Percentiles rank a stretch among this genome's conserved stretches.
phyloP scores from a whole-genome alignment of 2,113 vertebrate genomes.

The Bambusicola thoracicus region DNA sequence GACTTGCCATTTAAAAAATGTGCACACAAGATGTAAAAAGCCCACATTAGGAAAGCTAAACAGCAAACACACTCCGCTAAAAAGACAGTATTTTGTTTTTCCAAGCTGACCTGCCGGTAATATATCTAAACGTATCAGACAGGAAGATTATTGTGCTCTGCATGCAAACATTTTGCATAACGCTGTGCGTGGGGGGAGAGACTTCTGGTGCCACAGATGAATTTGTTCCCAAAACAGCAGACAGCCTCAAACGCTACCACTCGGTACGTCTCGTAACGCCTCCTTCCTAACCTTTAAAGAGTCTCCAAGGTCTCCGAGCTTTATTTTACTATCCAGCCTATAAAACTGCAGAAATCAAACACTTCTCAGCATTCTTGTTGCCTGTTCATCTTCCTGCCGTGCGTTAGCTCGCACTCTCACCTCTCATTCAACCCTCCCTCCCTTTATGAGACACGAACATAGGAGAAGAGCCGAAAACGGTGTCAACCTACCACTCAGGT shows the following conservation, averaged over 20 bases:
- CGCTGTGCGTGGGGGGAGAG: neutral
- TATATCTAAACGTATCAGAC: constrained; percentile 32
- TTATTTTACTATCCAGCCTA: constrained; percentile 36
- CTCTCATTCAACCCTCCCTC: constrained; percentile 58
- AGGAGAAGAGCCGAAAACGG: neutral
- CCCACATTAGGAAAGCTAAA: constrained; percentile 63
- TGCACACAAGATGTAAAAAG: constrained; percentile 47
- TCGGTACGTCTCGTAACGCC: constrained; percentile 26
- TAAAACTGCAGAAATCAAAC: constrained; percentile 29
- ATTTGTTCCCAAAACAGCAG: constrained; percentile 42
- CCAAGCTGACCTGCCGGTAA: constrained; percentile 35
- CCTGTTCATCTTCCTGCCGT: constrained; percentile 50
- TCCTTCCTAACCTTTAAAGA: constrained; percentile 21
- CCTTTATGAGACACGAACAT: constrained; percentile 16
- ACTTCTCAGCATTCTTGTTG: neutral
- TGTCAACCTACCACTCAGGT: constrained; percentile 93
- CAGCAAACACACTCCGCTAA: constrained; percentile 52
- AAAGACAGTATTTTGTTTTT: constrained; percentile 25
- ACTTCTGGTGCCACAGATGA: neutral
- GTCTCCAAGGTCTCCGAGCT: constrained; percentile 41
- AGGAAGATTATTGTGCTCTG: constrained; percentile 36
- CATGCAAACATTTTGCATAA: constrained; percentile 51
- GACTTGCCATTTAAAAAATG: constrained; percentile 69
- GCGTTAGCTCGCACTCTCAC: constrained; percentile 57
- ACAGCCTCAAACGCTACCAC: constrained; percentile 36